Percentiles rank a stretch among this genome's conserved stretches.
These are phyloP conservation scores for Platycnemis pennipes DNA, from an alignment of 2,888 invertebrate species.

Conservation along the genomic window DNA sequence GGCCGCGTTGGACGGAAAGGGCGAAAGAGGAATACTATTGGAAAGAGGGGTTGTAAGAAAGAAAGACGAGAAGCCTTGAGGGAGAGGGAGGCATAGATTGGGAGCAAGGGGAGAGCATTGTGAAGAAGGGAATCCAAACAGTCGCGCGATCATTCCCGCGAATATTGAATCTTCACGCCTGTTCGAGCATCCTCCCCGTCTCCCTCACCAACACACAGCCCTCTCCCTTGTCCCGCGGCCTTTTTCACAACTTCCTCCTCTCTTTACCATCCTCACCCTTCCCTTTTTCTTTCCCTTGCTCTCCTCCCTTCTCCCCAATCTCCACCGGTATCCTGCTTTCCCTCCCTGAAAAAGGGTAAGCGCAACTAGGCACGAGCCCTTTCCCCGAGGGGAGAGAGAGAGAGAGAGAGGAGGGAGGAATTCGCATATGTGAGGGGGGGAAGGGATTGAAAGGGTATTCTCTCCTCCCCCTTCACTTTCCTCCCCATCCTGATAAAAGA, in stretches of 20 bases:
- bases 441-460: neutral
- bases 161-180: slow-evolving; percentile 53
- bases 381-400: neutral
- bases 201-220: neutral
- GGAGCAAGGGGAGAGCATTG: neutral
- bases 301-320: neutral
- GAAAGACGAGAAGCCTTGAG: neutral
- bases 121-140: slow-evolving; percentile 57
- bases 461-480: neutral
- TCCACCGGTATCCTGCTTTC: neutral
- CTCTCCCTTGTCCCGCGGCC: neutral
- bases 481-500: neutral
- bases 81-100: neutral
- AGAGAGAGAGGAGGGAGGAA: neutral
- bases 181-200: neutral
- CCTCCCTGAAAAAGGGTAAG: neutral
- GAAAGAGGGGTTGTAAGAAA: neutral
- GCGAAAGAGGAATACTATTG: neutral
- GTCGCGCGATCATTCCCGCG: neutral
- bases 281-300: neutral
- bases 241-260: neutral
- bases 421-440: neutral
- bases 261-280: neutral
- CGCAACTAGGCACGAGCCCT: neutral
- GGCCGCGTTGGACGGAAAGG: neutral